A percentile compares a stretch with the other conserved stretches of the same genome.
Conservation (phyloP, 2,888 invertebrate genomes). For the Euzophera pinguis region DNA sequence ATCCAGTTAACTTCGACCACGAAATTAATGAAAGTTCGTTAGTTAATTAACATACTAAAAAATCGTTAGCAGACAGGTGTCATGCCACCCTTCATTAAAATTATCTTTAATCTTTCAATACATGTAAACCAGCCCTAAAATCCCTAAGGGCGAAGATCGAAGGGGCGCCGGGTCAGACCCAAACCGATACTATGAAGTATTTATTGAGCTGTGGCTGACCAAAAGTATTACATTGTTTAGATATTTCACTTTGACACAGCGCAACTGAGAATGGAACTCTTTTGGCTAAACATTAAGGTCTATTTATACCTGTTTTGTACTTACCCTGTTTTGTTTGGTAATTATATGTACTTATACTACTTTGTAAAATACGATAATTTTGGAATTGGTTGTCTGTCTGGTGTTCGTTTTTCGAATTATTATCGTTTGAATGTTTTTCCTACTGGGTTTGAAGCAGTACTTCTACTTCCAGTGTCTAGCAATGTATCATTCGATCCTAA, state of each 20-base stretch:
- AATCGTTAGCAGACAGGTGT: conserved; percentile 8
- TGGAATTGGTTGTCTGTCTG: conserved; percentile 27
- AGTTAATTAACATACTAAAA: conserved; percentile 7
- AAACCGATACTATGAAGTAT: conserved; percentile 77
- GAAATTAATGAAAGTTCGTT: conserved; percentile 9
- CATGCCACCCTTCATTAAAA: conserved; percentile 6
- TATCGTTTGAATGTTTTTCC: background rate
- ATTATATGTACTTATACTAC: conserved; percentile 67
- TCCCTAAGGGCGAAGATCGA: conserved; percentile 68
- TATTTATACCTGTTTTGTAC: conserved; percentile 35
- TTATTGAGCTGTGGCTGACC: conserved; percentile 77
- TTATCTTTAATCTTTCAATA: conserved; percentile 9
- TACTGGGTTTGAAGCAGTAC: no score
- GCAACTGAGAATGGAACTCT: conserved; percentile 27
- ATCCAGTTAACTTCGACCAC: background rate
- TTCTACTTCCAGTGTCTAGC: no score
- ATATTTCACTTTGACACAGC: conserved; percentile 60
- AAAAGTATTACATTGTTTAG: conserved; percentile 74
- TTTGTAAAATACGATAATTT: conserved; percentile 53
- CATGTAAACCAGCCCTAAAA: conserved; percentile 39
- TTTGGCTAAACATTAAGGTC: conserved; percentile 19
- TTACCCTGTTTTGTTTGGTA: no score
- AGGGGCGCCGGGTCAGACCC: conserved; percentile 68
- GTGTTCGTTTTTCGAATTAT: conserved; percentile 16
- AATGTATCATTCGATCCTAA: no score